phyloP scores from a whole-genome alignment of 2,113 vertebrate genomes.

The Hymenochirus boettgeri region DNA sequence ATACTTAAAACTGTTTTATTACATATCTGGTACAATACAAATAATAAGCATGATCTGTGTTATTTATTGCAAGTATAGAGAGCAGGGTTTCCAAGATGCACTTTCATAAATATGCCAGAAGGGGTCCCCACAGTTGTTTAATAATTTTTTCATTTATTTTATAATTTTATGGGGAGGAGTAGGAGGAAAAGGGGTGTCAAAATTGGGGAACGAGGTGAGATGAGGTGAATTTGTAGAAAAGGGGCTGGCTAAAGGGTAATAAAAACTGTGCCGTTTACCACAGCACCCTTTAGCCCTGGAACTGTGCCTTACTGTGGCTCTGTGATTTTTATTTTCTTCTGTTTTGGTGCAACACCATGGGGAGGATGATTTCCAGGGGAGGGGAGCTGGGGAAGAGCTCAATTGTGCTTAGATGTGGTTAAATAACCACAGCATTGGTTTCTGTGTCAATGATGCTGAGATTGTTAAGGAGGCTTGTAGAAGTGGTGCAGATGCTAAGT shows the following conservation, averaged over 20 bases:
- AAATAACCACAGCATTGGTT: slow-evolving; percentile 34
- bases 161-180: slow-evolving; percentile 26
- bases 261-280: slow-evolving; percentile 35
- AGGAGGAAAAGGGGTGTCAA: slow-evolving; percentile 10
- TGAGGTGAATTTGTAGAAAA: slow-evolving; percentile 34
- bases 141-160: slow-evolving; percentile 24
- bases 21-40: too few species aligned
- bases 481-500: slow-evolving; percentile 16
- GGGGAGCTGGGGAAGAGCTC: slow-evolving; percentile 15
- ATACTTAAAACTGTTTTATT: too few species aligned
- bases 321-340: too few species aligned
- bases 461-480: slow-evolving; percentile 23
- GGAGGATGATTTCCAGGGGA: slow-evolving; percentile 23
- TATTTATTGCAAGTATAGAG: too few species aligned
- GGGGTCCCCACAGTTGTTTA: slow-evolving; percentile 22
- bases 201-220: slow-evolving; percentile 31
- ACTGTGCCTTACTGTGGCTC: slow-evolving; percentile 26
- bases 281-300: slow-evolving; percentile 30
- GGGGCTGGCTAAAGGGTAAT: slow-evolving; percentile 29
- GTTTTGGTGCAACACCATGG: slow-evolving; percentile 28
- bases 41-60: too few species aligned
- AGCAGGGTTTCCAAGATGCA: not conserved
- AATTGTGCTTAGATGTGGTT: slow-evolving; percentile 35
- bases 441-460: slow-evolving; percentile 31
- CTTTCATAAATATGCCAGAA: slow-evolving; percentile 15